These are phyloP conservation scores for Acinonyx jubatus DNA, from an alignment of 2,113 vertebrate species.

Conservation along the genomic window DNA sequence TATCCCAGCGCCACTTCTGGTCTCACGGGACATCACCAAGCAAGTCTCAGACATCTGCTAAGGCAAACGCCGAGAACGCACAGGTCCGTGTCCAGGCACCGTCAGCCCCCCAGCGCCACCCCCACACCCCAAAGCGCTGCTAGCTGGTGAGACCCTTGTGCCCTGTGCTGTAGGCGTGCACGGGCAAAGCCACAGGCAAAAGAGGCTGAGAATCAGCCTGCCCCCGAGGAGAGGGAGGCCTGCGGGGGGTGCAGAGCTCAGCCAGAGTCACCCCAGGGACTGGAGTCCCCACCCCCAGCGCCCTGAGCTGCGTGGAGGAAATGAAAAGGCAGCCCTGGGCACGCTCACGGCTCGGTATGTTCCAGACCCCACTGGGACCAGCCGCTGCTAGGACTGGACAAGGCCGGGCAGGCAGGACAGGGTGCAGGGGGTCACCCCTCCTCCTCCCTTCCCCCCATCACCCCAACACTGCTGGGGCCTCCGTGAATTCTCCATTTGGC, in stretches of 20 bases:
- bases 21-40: not conserved
- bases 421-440: not conserved
- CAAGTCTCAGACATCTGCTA: fast-evolving
- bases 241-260: not conserved
- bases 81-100: too few species aligned
- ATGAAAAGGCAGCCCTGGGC: not conserved
- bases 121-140: not conserved
- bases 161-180: not conserved
- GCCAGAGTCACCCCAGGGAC: too few species aligned
- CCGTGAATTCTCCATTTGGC: not conserved
- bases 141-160: fast-evolving
- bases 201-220: not conserved
- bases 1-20: fast-evolving
- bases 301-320: fast-evolving
- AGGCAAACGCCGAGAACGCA: not conserved
- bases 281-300: fast-evolving
- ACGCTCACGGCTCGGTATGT: fast-evolving
- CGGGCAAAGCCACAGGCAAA: not conserved
- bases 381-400: fast-evolving
- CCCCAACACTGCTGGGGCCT: fast-evolving
- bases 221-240: not conserved
- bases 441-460: fast-evolving
- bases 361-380: fast-evolving
- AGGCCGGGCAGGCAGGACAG: fast-evolving
- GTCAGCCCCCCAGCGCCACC: not conserved